Base-by-base conservation (phyloP, 2,888 invertebrate genomes). In the Phrixothrix hirtus region DNA sequence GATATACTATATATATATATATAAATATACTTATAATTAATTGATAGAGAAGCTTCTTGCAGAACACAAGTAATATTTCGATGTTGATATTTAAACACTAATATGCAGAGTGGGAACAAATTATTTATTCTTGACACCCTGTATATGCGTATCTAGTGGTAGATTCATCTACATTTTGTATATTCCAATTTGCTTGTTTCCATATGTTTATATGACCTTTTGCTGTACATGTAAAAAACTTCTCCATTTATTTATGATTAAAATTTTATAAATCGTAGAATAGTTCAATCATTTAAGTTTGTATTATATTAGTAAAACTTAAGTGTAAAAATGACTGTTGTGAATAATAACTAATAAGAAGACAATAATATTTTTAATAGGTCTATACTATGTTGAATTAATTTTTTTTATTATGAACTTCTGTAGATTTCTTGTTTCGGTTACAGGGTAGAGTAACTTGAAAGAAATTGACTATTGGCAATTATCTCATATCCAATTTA, bases 311-410 rank as follows among this genome's bases (percentile, higher is more conserved):
- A 31, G 26, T 25, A 36, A 50, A 35, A 37, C 17, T 41, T 52
- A 52, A 51, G 31, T 46, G 45, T 42, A 52, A 46, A 52, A 53
- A 47, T 54, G 54, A 49, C 54, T 54, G 47, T 54, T 54, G 54
- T 49, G 48, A 49, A 54, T 54, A 52, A 36, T 46, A 47, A 47
- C 43, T 53, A 42, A 47, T 54, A 54, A 49, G 54, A 49, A 54
- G 54, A 54, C 54, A 54, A 54, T 54, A 48, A 54, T 48, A 54
- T 48, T 52, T 38, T 49, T 49, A 37, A 26, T 37, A 31, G 17
- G 27, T 45, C 30, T 13, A 13, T 11, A 14, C 32, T 39, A 17
- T 11, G 29, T 50, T 34, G 39, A 41, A 25, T 44, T 41, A 10
- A 38, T 47, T 46, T 17, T 10, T 21, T 1, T 37, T 21, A 38